Percentiles rank a stretch among this genome's conserved stretches.
Conservation (phyloP, 2,797 vertebrate genomes). For the Chromobotia macracanthus region DNA sequence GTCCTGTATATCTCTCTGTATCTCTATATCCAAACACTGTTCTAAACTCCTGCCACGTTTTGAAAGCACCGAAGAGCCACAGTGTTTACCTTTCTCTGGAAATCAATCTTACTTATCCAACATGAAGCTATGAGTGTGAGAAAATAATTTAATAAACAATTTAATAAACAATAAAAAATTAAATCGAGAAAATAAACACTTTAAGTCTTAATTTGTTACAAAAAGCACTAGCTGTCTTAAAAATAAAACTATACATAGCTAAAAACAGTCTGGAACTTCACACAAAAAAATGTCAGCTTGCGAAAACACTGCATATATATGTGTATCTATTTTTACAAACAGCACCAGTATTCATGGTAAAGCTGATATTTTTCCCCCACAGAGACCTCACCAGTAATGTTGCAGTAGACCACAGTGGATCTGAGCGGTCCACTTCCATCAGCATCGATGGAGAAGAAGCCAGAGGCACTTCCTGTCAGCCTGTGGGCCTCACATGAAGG, state of each 20-base stretch:
- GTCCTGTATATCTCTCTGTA: background rate
- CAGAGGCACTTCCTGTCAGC: slow-evolving; percentile 74
- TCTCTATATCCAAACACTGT: background rate
- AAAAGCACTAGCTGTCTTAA: no score
- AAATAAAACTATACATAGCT: no score
- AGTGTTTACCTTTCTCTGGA: background rate
- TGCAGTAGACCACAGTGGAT: slow-evolving; percentile 76
- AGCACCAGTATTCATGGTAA: background rate
- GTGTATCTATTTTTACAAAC: slow-evolving; percentile 3
- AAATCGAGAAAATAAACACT: no score
- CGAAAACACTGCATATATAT: background rate
- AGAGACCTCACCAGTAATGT: slow-evolving; percentile 75
- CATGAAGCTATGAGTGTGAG: no score
- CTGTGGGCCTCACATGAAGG: slow-evolving; percentile 79
- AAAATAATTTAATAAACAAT: no score
- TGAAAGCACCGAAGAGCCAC: background rate
- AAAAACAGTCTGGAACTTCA: no score
- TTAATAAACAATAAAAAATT: no score
- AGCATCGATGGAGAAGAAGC: slow-evolving; percentile 75
- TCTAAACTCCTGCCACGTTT: background rate
- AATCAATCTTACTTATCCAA: background rate
- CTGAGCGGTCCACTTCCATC: slow-evolving; percentile 78
- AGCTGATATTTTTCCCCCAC: background rate
- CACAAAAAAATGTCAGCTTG: no score
- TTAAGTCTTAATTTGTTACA: no score